phyloP scores from a whole-genome alignment of 2,113 vertebrate species.

The Calonectris borealis region DNA sequence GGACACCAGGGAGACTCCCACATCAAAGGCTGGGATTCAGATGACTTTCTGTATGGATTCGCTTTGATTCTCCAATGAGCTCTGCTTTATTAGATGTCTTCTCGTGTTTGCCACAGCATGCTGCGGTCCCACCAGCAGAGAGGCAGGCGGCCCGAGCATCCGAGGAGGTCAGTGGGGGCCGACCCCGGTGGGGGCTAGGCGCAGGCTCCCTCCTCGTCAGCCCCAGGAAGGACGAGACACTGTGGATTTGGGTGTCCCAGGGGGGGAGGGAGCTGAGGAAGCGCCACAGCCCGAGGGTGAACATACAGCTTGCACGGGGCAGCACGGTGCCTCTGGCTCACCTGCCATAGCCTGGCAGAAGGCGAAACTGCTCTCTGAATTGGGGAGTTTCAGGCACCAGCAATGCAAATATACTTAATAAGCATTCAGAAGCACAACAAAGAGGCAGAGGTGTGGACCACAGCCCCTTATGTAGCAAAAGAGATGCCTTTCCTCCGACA shows the following conservation, averaged over 20 bases:
- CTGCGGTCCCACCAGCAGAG: neutral
- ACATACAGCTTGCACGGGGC: neutral
- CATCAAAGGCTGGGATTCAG: neutral
- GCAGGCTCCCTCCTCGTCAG: neutral
- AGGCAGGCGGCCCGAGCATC: neutral
- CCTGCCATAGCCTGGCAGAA: neutral
- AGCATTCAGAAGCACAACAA: neutral
- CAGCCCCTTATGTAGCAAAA: neutral
- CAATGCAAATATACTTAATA: neutral
- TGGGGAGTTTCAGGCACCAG: neutral
- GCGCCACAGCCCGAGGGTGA: fast-evolving
- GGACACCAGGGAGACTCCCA: neutral
- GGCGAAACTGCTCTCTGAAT: neutral
- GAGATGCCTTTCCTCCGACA: neutral
- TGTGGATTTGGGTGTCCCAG: neutral
- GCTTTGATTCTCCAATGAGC: neutral
- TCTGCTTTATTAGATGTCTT: neutral
- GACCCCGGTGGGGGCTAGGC: neutral
- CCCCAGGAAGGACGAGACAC: neutral
- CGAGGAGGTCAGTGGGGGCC: neutral
- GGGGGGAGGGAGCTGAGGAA: neutral
- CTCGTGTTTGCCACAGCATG: neutral
- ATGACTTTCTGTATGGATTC: neutral
- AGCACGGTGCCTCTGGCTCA: neutral
- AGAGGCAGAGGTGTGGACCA: neutral